A percentile compares a stretch with the other conserved stretches of the same genome.
Conservation (phyloP, 2,113 vertebrate genomes). For the Lepisosteus osseus region DNA sequence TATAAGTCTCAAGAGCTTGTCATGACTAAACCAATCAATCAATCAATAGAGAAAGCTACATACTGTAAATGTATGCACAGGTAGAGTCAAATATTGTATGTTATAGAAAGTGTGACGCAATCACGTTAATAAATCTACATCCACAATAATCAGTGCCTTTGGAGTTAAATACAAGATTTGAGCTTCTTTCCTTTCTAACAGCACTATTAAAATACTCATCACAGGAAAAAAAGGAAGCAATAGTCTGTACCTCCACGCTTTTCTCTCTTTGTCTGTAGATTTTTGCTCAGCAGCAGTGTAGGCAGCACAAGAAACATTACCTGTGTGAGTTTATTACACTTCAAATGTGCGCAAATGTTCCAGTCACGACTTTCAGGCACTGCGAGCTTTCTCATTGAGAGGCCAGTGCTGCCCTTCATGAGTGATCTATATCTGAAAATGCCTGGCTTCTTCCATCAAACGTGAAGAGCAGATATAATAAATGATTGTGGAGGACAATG, state of each 20-base stretch:
- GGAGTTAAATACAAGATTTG: too few species aligned
- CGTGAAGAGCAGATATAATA: slow-evolving; percentile 68
- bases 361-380: slow-evolving; percentile 10
- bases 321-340: slow-evolving; percentile 63
- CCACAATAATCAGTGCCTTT: too few species aligned
- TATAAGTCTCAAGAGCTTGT: slow-evolving; percentile 50
- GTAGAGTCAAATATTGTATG: too few species aligned
- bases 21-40: slow-evolving; percentile 55
- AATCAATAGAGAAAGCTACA: slow-evolving; percentile 29
- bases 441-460: slow-evolving; percentile 27
- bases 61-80: neutral
- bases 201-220: neutral
- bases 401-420: slow-evolving; percentile 3
- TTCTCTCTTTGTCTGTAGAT: neutral
- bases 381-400: slow-evolving; percentile 55
- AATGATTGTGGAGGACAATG: slow-evolving; percentile 72
- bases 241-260: too few species aligned
- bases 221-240: neutral
- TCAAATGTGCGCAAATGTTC: slow-evolving; percentile 14
- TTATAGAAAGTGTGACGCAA: too few species aligned
- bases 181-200: too few species aligned
- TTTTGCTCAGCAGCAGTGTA: neutral
- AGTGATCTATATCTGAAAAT: slow-evolving; percentile 12
- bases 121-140: too few species aligned
- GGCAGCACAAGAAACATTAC: slow-evolving; percentile 2